These are phyloP conservation scores for Corythoichthys haematopterus DNA, from an alignment of 2,113 vertebrate species.

Conservation along the genomic window DNA sequence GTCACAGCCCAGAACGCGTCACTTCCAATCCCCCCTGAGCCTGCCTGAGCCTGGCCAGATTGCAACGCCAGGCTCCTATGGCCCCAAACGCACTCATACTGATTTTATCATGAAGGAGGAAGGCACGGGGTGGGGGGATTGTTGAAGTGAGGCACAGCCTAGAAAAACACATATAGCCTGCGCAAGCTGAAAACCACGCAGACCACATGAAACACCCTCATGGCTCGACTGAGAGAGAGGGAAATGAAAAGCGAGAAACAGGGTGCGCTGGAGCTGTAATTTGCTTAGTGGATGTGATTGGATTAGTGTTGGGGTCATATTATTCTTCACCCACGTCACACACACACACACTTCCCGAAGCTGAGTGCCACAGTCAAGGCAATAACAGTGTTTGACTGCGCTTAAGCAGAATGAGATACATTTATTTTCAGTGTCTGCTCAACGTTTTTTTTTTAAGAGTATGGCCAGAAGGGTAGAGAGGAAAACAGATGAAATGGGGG, in stretches of 20 bases:
- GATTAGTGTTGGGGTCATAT: constrained; percentile 53
- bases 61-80: constrained; percentile 33
- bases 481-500: constrained; percentile 7
- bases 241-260: constrained; percentile 24
- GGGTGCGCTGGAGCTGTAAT: constrained; percentile 41
- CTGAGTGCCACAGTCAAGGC: constrained; percentile 44
- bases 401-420: constrained; percentile 15
- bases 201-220: constrained; percentile 34
- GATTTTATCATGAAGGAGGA: constrained; percentile 56
- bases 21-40: constrained; percentile 55
- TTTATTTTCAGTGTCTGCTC: constrained; percentile 11
- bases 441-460: constrained; percentile 20
- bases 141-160: constrained; percentile 22
- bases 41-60: constrained; percentile 59
- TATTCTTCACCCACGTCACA: constrained; percentile 49
- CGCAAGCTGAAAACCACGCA: constrained; percentile 43
- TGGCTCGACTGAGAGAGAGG: constrained; percentile 23
- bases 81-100: constrained; percentile 43
- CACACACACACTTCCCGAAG: constrained; percentile 21
- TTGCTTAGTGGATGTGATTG: constrained; percentile 62
- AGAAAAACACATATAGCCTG: constrained; percentile 22
- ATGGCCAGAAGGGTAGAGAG: constrained; percentile 5
- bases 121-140: not conserved
- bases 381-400: constrained; percentile 44
- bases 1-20: constrained; percentile 50